Evolutionary conservation across 37 sponge, comb jelly and placozoan genomes (phyloP).

Genomic region (Chondrilla cf. caribensis): DNA sequence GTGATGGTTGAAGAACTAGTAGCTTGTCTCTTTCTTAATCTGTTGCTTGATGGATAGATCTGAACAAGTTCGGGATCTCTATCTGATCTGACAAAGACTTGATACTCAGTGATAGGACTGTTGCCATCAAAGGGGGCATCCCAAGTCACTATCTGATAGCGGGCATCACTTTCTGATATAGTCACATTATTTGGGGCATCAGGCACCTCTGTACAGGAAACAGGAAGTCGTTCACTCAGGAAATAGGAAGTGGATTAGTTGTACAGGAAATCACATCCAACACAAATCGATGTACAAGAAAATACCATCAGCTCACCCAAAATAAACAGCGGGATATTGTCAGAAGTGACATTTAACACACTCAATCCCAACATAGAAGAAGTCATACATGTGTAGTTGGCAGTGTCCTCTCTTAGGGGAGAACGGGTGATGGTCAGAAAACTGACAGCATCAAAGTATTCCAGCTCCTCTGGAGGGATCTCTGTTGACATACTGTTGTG

Average conservation of each 20-base stretch:
- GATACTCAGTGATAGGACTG: constrained; percentile 26
- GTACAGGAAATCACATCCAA: too few relatives aligned
- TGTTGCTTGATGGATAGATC: neutral
- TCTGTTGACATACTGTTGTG: neutral
- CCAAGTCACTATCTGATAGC: constrained; percentile 47
- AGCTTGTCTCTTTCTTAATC: neutral
- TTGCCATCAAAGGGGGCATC: constrained; percentile 56
- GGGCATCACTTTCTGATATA: neutral
- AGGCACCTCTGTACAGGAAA: constrained; percentile 46
- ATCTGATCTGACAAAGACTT: constrained; percentile 9
- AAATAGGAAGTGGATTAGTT: too few relatives aligned
- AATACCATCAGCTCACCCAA: too few relatives aligned
- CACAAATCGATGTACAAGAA: too few relatives aligned
- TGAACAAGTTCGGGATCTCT: neutral
- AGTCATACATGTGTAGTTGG: constrained; percentile 55
- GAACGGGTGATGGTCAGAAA: constrained; percentile 22
- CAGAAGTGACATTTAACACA: too few relatives aligned
- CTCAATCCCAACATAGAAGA: constrained; percentile 25
- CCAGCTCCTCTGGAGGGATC: neutral
- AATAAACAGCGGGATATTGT: too few relatives aligned
- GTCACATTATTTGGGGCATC: constrained; percentile 42
- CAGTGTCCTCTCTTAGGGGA: constrained; percentile 54
- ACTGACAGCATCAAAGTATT: constrained; percentile 35
- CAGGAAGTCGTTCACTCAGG: too few relatives aligned
- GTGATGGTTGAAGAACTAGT: too few relatives aligned